Conservation (phyloP, 2,797 vertebrate genomes). For the Eidolon dupreanum region DNA sequence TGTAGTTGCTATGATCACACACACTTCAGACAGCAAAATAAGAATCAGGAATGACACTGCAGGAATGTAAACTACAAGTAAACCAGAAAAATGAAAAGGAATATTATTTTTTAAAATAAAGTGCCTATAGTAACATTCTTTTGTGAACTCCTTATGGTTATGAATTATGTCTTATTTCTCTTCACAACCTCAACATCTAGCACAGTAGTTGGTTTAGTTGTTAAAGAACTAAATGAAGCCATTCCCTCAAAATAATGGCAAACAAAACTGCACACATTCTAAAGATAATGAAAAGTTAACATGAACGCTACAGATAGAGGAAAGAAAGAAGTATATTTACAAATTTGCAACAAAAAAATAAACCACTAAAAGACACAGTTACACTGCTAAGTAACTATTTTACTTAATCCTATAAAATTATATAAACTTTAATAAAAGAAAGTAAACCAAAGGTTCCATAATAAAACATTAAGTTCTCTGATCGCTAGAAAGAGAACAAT, state of each 20-base stretch:
- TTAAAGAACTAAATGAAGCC: background rate
- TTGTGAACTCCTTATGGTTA: background rate
- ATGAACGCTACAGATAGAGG: background rate
- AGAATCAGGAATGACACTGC: background rate
- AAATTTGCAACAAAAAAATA: background rate
- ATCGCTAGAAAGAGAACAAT: background rate
- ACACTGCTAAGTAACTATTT: background rate
- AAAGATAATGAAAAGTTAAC: background rate
- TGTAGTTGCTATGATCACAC: background rate
- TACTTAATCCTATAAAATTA: background rate
- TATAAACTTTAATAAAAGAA: background rate
- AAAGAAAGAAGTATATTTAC: background rate
- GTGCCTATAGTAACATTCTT: background rate
- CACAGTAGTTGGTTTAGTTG: background rate
- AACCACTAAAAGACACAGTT: background rate
- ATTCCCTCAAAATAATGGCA: constrained; percentile 1
- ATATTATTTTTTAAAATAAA: background rate
- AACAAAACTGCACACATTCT: background rate
- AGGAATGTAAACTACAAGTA: background rate
- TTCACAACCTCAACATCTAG: background rate
- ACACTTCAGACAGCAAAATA: background rate
- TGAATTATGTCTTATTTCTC: background rate
- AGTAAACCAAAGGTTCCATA: background rate
- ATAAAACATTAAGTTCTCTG: constrained; percentile 6
- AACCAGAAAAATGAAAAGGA: background rate